phyloP scores from a whole-genome alignment of 2,797 vertebrate genomes.

The Arrhamphus sclerolepis region DNA sequence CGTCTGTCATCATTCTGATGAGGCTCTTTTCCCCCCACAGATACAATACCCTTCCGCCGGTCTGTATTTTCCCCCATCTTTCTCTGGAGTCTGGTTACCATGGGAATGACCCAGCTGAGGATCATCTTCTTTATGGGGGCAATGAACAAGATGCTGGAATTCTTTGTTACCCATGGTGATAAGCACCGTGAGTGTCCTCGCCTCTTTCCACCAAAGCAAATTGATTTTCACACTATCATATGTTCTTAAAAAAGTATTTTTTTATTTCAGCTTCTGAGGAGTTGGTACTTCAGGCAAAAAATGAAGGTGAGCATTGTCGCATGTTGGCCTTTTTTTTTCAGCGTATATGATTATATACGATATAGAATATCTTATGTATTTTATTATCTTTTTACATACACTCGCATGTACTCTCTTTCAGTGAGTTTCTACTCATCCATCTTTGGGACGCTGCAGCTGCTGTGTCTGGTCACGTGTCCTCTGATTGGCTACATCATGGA shows the following conservation, averaged over 20 bases:
- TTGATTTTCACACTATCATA: neutral
- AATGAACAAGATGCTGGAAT: conserved; percentile 94
- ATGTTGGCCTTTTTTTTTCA: neutral
- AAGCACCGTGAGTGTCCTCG: conserved; percentile 77
- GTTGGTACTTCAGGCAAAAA: conserved; percentile 36
- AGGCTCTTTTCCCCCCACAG: conserved; percentile 55
- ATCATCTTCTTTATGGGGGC: conserved; percentile 94
- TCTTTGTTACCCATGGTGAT: conserved; percentile 73
- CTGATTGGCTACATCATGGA: conserved; percentile 95
- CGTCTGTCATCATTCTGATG: too few species aligned
- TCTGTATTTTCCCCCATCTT: conserved; percentile 91
- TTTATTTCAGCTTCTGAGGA: conserved; percentile 60
- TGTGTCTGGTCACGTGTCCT: conserved; percentile 88
- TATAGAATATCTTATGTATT: neutral
- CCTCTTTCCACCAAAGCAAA: neutral
- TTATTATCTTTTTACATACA: neutral
- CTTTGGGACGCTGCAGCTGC: conserved; percentile 90
- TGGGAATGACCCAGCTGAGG: conserved; percentile 91
- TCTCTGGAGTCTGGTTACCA: conserved; percentile 91
- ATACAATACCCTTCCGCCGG: conserved; percentile 76
- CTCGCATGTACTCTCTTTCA: conserved; percentile 46
- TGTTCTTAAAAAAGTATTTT: neutral
- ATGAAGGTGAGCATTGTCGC: conserved; percentile 76
- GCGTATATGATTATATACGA: neutral
- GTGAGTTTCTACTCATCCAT: conserved; percentile 87